Conservation (phyloP, 1,140 invertebrate genomes). For the Cyclina sinensis region DNA sequence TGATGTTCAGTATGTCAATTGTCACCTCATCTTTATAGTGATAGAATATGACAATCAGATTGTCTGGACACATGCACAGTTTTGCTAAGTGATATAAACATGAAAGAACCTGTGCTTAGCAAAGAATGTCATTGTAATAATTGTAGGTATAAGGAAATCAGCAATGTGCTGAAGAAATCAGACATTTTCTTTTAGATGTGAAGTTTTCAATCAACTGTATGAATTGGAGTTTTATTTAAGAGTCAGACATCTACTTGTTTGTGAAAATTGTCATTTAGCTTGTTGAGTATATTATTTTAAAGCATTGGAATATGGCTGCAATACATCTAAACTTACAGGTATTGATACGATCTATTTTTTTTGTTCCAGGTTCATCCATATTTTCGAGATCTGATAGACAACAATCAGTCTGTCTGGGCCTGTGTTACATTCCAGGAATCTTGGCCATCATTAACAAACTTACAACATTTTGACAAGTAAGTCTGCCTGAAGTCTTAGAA, state of each 20-base stretch:
- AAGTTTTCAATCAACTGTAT: too few relatives aligned
- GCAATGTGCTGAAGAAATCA: too few relatives aligned
- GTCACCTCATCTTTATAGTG: neutral
- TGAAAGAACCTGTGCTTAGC: neutral
- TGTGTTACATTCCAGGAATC: conserved; percentile 79
- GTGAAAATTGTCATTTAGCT: too few relatives aligned
- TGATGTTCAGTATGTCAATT: conserved; percentile 3
- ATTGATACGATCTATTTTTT: too few relatives aligned
- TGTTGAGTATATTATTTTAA: too few relatives aligned
- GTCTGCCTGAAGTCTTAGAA: conserved; percentile 23
- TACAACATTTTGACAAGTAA: conserved; percentile 84
- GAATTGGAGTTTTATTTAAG: too few relatives aligned
- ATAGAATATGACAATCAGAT: neutral
- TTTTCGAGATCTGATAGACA: conserved; percentile 81
- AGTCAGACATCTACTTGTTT: too few relatives aligned
- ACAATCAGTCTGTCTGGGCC: conserved; percentile 77
- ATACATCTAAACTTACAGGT: too few relatives aligned
- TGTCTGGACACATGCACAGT: neutral
- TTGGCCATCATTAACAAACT: conserved; percentile 81
- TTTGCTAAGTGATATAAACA: conserved; percentile 38
- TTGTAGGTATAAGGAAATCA: neutral
- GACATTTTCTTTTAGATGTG: too few relatives aligned
- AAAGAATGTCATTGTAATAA: neutral
- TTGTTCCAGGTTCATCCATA: conserved; percentile 81
- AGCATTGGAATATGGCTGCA: too few relatives aligned